Evolutionary conservation across 2,113 vertebrate species (phyloP).

Genomic region (Rhegmatorhina hoffmannsi): DNA sequence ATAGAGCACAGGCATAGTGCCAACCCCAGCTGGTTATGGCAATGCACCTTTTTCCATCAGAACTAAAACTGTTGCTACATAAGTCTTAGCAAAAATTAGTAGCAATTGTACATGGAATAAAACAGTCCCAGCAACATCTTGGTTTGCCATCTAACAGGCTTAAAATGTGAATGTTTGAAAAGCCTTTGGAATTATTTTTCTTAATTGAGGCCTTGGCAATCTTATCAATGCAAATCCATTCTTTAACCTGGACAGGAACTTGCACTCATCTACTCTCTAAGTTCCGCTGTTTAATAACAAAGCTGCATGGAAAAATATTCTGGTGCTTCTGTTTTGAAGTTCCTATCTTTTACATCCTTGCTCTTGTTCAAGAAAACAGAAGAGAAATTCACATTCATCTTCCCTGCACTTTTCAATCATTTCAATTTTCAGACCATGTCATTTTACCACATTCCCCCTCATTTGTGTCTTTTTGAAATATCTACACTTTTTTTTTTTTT

Average conservation of each 20-base stretch:
- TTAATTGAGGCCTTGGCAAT: neutral
- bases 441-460: neutral
- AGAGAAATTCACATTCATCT: neutral
- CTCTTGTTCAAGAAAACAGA: neutral
- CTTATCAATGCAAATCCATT: neutral
- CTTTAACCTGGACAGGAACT: neutral
- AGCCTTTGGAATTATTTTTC: neutral
- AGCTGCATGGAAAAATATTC: neutral
- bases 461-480: neutral
- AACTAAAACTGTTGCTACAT: neutral
- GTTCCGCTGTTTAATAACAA: neutral
- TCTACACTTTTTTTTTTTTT: neutral
- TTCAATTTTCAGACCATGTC: neutral
- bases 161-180: neutral
- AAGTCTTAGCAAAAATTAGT: neutral
- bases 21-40: neutral
- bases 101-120: neutral
- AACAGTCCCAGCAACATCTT: neutral
- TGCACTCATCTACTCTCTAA: neutral
- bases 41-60: neutral
- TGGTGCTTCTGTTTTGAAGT: neutral
- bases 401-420: neutral
- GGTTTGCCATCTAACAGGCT: neutral
- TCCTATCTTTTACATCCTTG: neutral
- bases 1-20: neutral